phyloP scores from a whole-genome alignment of 1,140 invertebrate species.

The Drosophila navojoa region DNA sequence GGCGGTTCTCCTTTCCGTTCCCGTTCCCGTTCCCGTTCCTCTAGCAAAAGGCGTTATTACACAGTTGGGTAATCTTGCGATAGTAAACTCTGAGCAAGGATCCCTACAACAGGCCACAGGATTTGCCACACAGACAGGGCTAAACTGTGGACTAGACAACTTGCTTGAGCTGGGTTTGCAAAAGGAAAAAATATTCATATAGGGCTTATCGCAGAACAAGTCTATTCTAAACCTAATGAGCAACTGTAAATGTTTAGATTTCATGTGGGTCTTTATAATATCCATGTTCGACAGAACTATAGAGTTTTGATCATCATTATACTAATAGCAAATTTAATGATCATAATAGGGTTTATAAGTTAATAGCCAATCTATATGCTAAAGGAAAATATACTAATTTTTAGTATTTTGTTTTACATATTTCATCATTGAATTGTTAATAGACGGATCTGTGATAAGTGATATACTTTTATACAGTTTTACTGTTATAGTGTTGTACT shows the following conservation, averaged over 20 bases:
- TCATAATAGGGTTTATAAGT: too few species aligned
- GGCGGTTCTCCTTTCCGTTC: constrained; percentile 18
- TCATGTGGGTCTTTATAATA: too few species aligned
- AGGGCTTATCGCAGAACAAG: neutral
- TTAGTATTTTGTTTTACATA: too few species aligned
- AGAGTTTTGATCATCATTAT: too few species aligned
- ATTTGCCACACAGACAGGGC: neutral
- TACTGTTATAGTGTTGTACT: neutral
- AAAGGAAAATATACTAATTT: too few species aligned
- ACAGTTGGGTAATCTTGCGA: constrained; percentile 38
- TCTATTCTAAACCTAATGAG: too few species aligned
- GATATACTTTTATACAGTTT: neutral
- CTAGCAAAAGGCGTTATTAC: constrained; percentile 17
- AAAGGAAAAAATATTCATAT: neutral
- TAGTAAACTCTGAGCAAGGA: neutral
- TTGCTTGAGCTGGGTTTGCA: neutral
- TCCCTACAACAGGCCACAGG: neutral
- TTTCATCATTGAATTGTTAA: too few species aligned
- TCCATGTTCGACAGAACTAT: too few species aligned
- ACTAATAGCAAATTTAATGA: too few species aligned
- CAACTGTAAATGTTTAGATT: too few species aligned
- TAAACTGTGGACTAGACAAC: neutral
- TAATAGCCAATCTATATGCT: too few species aligned
- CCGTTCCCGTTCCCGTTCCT: neutral
- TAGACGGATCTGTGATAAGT: neutral